Evolutionary conservation across 2,888 invertebrate species (phyloP), one percentile per base, ranked within the genome.

Genomic region (Orthonevra nobilis): DNA sequence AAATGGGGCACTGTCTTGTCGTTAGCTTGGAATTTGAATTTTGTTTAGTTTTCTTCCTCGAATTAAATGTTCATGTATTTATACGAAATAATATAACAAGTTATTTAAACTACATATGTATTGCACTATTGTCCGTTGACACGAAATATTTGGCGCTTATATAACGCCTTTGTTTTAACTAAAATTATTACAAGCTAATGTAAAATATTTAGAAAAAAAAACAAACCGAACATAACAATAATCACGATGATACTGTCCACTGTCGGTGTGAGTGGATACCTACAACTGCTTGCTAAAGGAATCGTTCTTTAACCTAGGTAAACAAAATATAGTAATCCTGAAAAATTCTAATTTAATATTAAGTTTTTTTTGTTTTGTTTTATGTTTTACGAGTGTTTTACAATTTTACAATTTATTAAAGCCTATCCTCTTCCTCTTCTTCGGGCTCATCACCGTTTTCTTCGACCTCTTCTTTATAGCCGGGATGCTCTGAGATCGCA

Each of bases 401-500:
- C 81, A 83, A 86, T 87, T 83, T 86, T 86, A 86, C 70, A 81
- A 81, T 81, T 81, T 77, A 82, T 92, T 92, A 91, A 90, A 91
- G 91, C 85, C 91, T 87, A 86, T 92, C 92, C 56, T 88, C 87
- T 87, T 95, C 95, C 85, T 95, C 95, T 87, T 95, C 95, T 86
- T 95, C 95, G 82, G 92, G 94, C 89, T 95, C 95, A 88, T 95
- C 95, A 73, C 92, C 93, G 85, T 94, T 94, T 87, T 95, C 95
- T 89, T 95, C 95, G 88, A 94, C 93, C 90, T 95, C 96, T 89
- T 95, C 95, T 90, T 95, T 95, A 90, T 97, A 97, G 70, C 96
- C 96, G 68, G 97, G 97, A 89, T 97, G 97, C 89, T 97, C 97
- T 86, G 96, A 96, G 88, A 97, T 96, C 84, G 96, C 96, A 90